Conservation (phyloP, 2,888 invertebrate species). For the Patella ulyssiponensis region DNA sequence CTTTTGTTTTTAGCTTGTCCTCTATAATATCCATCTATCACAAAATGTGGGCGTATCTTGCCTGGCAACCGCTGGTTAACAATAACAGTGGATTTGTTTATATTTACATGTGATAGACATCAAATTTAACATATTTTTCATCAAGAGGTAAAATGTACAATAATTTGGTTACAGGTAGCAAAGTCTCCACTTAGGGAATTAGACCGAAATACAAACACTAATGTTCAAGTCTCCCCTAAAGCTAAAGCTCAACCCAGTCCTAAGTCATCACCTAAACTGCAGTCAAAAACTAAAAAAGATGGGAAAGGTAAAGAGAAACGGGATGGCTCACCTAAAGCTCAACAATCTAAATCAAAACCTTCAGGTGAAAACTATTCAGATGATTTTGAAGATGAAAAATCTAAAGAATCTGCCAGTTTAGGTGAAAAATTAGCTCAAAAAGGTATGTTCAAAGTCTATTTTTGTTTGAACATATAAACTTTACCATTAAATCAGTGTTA, state of each 20-base stretch:
- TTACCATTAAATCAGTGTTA: no score
- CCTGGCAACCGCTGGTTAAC: no score
- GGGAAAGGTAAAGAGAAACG: neutral
- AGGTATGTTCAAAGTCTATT: neutral
- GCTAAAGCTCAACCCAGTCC: constrained; percentile 31
- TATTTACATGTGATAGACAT: neutral
- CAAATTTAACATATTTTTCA: neutral
- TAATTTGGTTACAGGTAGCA: constrained; percentile 31
- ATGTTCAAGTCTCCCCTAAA: constrained; percentile 23
- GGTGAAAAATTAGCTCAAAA: constrained; percentile 38
- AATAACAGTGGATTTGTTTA: neutral
- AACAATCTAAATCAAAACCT: constrained; percentile 22
- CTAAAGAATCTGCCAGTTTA: constrained; percentile 54
- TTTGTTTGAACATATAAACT: no score
- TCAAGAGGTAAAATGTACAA: no score
- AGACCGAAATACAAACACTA: constrained; percentile 8
- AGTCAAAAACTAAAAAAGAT: constrained; percentile 30
- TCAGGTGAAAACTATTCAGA: constrained; percentile 51
- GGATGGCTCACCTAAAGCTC: constrained; percentile 23
- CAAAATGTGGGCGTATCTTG: no score
- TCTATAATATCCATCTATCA: no score
- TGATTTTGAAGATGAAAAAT: constrained; percentile 55
- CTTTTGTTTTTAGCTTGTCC: no score
- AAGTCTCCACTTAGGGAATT: constrained; percentile 49
- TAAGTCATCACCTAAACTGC: constrained; percentile 38